A percentile compares a stretch with the other conserved stretches of the same genome.
Conservation (phyloP, 2,113 vertebrate species). For the Camelus bactrianus region DNA sequence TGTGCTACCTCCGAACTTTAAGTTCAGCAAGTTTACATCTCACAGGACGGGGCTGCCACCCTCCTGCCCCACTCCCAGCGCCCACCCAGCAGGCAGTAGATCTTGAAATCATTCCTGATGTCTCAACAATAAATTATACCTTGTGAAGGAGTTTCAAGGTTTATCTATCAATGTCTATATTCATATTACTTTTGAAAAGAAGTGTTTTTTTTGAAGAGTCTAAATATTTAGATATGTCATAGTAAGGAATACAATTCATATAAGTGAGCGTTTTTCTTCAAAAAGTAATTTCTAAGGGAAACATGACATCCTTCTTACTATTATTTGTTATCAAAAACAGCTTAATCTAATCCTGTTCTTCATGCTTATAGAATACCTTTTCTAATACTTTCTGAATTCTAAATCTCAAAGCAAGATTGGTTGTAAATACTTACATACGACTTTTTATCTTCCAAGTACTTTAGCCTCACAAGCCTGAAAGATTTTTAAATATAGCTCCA, state of each 20-base stretch:
- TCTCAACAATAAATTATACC: neutral
- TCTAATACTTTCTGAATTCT: neutral
- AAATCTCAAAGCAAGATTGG: neutral
- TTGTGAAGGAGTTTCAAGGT: neutral
- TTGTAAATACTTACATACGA: slow-evolving; percentile 22
- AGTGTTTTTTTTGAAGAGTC: neutral
- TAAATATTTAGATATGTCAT: neutral
- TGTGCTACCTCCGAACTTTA: neutral
- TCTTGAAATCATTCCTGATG: neutral
- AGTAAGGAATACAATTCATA: neutral
- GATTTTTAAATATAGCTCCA: neutral
- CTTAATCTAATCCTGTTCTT: neutral
- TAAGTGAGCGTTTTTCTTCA: neutral
- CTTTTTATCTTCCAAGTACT: neutral
- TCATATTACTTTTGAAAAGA: neutral
- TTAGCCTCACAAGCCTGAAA: neutral
- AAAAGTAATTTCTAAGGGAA: slow-evolving; percentile 24
- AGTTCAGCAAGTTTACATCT: neutral
- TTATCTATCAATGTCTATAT: neutral
- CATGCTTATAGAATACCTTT: neutral
- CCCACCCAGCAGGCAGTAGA: neutral
- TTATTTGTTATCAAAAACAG: neutral
- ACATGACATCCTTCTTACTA: neutral
- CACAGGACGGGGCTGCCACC: no score
- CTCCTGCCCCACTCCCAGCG: fast-evolving